Evolutionary conservation across 2,113 vertebrate species (phyloP).

Genomic region (Oxyruncus cristatus): DNA sequence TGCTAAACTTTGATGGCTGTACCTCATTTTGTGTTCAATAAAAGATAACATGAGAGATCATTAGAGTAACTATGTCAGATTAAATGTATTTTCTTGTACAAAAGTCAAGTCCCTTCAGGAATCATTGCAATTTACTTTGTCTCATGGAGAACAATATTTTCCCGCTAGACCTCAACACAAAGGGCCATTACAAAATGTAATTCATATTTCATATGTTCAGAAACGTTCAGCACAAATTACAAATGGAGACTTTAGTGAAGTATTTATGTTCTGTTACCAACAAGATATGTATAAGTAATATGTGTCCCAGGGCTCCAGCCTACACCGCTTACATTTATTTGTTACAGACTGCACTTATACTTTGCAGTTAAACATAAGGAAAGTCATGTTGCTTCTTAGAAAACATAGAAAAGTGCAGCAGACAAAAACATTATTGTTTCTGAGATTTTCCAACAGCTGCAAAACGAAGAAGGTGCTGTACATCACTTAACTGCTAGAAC

Average conservation of each 20-base stretch:
- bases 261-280: slow-evolving; percentile 91
- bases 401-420: slow-evolving; percentile 52
- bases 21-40: slow-evolving; percentile 74
- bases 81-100: slow-evolving; percentile 80
- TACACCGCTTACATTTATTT: slow-evolving; percentile 82
- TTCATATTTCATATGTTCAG: slow-evolving; percentile 93
- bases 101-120: slow-evolving; percentile 77
- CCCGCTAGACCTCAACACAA: slow-evolving; percentile 76
- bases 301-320: slow-evolving; percentile 72
- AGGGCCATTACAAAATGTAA: slow-evolving; percentile 88
- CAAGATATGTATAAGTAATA: slow-evolving; percentile 91
- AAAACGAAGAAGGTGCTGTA: background rate
- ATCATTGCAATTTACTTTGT: slow-evolving; percentile 85
- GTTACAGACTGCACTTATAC: slow-evolving; percentile 78
- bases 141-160: slow-evolving; percentile 78
- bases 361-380: slow-evolving; percentile 40
- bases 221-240: slow-evolving; percentile 82
- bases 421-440: slow-evolving; percentile 54
- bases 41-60: slow-evolving; percentile 79
- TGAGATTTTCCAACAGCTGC: slow-evolving; percentile 42
- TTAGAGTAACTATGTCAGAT: slow-evolving; percentile 80
- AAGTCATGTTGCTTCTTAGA: slow-evolving; percentile 50
- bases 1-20: slow-evolving; percentile 56
- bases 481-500: background rate
- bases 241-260: slow-evolving; percentile 89